Base-by-base conservation (phyloP, 2,113 vertebrate genomes). In the Crocuta crocuta region DNA sequence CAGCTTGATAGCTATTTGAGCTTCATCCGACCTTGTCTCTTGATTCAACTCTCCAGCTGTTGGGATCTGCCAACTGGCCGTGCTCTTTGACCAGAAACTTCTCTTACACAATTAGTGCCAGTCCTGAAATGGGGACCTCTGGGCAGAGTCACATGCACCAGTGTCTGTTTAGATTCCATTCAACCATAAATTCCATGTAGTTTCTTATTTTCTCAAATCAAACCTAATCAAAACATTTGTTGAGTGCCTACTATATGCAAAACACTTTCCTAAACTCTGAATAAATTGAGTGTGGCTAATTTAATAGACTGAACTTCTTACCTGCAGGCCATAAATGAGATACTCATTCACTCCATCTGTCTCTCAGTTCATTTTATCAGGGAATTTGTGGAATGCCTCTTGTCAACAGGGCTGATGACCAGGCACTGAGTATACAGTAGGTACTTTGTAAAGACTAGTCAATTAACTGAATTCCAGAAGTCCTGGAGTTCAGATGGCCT, bases 131-230 rank as follows among this genome's bases (percentile, higher is more conserved):
- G 0, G 58, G 43, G n/a, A 23, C 71, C 39, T 80, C 61, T 33
- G 31, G 78, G 17, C n/a, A 10, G 66, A 21, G 16, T 19, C 9
- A 0, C n/a, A 2, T 7, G 10, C 2, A 21, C n/a, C 43, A 50
- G 31, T 50, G 1, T 33, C 89, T 91, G 55, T 73, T 76, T 28
- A 65, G 58, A 53, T 76, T 91, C 31, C 48, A 28, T 65, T 85
- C 81, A 50, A 28, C 19, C 2, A 28, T 17, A 10, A 33, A 16
- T 63, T 80, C 65, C 17, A 58, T 24, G 45, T 9, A 21, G 35
- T 68, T 86, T 95, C 45, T 90, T 58, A 45, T 81, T 84, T 28
- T 71, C 63, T 84, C 61, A n/a, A 82, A 66, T 89, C 92, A 95
- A 79, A 65, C 4, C 24, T 66, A 39, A 12, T 4, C 13, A 26